Percentiles rank a stretch among this genome's conserved stretches.
These are phyloP conservation scores for Phrynocephalus vlangalii DNA, from an alignment of 2,797 vertebrate genomes.

Conservation along the genomic window DNA sequence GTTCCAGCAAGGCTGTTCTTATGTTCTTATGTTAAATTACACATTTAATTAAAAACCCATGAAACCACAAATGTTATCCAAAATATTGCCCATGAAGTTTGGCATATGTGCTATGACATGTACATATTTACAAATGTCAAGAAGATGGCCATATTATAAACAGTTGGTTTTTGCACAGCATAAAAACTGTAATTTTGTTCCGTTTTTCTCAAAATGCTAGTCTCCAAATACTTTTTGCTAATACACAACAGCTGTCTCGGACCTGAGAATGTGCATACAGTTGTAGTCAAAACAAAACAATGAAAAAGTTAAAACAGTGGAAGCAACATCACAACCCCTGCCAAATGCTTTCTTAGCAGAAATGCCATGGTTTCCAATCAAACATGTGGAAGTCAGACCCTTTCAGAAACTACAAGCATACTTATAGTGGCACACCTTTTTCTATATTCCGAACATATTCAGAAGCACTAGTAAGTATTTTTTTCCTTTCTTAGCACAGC, in stretches of 20 bases:
- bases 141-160: background rate
- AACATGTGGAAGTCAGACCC: background rate
- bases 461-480: background rate
- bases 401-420: background rate
- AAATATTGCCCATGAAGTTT: background rate
- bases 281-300: slow-evolving; percentile 62
- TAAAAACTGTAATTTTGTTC: background rate
- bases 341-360: background rate
- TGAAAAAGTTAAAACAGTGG: slow-evolving; percentile 46
- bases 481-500: background rate
- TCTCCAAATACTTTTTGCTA: slow-evolving; percentile 44
- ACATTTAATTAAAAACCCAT: background rate
- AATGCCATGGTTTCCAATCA: slow-evolving; percentile 4
- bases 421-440: background rate
- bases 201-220: slow-evolving; percentile 43
- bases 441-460: background rate
- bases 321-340: slow-evolving; percentile 25
- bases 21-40: slow-evolving; percentile 9
- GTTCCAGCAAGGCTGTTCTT: too few species aligned
- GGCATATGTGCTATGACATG: background rate
- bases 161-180: slow-evolving; percentile 12
- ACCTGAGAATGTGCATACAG: slow-evolving; percentile 14
- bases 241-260: slow-evolving; percentile 47
- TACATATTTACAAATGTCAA: slow-evolving; percentile 34
- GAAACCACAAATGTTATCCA: slow-evolving; percentile 20